phyloP scores from a whole-genome alignment of 2,113 vertebrate genomes.

The Struthio camelus region DNA sequence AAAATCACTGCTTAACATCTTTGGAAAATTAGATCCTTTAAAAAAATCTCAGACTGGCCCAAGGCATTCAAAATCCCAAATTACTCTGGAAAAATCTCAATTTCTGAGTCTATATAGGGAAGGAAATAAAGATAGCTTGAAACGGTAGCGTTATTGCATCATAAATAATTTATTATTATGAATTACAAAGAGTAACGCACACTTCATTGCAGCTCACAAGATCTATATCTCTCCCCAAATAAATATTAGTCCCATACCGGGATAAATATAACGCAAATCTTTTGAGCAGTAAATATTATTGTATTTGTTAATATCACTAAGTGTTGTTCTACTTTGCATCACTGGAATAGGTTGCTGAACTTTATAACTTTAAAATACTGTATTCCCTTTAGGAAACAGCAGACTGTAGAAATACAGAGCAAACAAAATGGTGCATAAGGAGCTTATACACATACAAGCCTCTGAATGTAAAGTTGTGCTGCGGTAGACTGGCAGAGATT shows the following conservation, averaged over 20 bases:
- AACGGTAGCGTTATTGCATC: background rate
- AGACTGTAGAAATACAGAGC: background rate
- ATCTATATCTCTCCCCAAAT: background rate
- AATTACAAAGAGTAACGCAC: background rate
- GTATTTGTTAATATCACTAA: background rate
- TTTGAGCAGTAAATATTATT: background rate
- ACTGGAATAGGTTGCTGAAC: background rate
- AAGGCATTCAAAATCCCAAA: background rate
- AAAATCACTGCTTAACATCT: background rate
- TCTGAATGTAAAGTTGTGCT: background rate
- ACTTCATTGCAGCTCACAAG: background rate
- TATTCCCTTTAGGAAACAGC: background rate
- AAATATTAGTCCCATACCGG: background rate
- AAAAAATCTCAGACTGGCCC: background rate
- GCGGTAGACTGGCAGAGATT: background rate
- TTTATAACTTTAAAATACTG: background rate
- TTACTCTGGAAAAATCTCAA: background rate
- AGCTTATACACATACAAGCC: background rate
- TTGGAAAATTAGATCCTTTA: background rate
- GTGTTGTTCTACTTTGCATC: background rate
- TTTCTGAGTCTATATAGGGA: background rate
- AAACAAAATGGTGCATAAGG: background rate
- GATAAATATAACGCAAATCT: background rate
- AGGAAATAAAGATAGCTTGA: background rate
- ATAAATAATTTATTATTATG: background rate